Percentiles rank a stretch among this genome's conserved stretches.
Evolutionary conservation across 2,797 vertebrate species (phyloP).

Genomic region (Tenualosa ilisha): DNA sequence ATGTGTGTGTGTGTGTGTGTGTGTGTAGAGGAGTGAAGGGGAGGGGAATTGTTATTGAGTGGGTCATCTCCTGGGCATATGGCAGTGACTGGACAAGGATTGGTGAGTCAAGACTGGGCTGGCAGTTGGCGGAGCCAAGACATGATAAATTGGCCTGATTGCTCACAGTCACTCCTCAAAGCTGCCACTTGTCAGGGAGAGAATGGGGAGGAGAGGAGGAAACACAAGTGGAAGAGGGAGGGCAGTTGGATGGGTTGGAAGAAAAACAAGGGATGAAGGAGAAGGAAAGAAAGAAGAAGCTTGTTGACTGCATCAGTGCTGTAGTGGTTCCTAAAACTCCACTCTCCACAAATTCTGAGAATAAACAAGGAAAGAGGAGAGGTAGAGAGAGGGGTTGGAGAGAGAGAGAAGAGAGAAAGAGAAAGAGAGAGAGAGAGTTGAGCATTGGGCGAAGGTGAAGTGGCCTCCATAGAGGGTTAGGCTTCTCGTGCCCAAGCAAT

Average conservation of each 20-base stretch:
- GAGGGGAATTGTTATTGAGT: background rate
- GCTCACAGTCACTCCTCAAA: background rate
- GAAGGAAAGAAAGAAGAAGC: background rate
- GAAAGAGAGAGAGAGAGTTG: background rate
- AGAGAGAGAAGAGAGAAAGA: background rate
- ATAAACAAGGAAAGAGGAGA: background rate
- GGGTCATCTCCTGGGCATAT: background rate
- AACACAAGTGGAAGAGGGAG: background rate
- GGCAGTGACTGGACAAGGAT: background rate
- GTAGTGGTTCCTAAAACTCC: background rate
- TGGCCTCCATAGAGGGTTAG: background rate
- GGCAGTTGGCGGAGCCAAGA: background rate
- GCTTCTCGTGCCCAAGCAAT: slow-evolving; percentile 21
- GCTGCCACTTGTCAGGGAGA: background rate
- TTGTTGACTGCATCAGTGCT: background rate
- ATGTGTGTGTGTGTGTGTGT: background rate
- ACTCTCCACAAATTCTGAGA: background rate
- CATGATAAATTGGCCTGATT: background rate
- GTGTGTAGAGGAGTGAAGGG: background rate
- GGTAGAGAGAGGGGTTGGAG: background rate
- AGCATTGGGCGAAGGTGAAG: background rate
- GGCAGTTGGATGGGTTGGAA: background rate
- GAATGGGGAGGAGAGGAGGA: background rate
- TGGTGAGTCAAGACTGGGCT: background rate
- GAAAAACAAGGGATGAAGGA: too few species aligned